Evolutionary conservation across 2,113 vertebrate species (phyloP).

Genomic region (Heteronetta atricapilla): DNA sequence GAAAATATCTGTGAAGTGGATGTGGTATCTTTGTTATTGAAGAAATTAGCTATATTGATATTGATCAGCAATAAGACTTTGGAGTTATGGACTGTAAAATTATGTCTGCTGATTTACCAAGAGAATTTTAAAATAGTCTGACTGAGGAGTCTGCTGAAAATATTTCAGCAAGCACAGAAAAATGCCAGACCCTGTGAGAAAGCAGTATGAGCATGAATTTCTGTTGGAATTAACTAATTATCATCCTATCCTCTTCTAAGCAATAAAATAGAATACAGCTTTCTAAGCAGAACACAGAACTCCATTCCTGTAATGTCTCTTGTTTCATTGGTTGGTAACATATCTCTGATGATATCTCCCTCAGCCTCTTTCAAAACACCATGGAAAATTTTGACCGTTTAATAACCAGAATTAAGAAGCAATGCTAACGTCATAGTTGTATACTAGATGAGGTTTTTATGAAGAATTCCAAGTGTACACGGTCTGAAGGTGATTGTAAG

Average conservation of each 20-base stretch:
- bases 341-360: not conserved
- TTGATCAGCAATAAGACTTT: not conserved
- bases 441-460: not conserved
- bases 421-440: accelerated
- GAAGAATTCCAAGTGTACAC: not conserved
- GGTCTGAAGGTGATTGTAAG: accelerated
- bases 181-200: not conserved
- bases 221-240: not conserved
- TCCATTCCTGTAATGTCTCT: not conserved
- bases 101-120: not conserved
- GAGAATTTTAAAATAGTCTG: not conserved
- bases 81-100: not conserved
- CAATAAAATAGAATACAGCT: not conserved
- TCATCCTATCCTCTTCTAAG: not conserved
- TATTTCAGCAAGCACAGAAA: not conserved
- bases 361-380: not conserved
- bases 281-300: not conserved
- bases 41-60: not conserved
- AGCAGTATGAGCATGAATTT: not conserved
- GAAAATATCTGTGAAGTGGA: not conserved
- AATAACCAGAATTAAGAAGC: not conserved
- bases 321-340: not conserved
- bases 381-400: not conserved
- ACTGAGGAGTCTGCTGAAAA: not conserved
- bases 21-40: not conserved